A percentile compares a stretch with the other conserved stretches of the same genome.
Conservation (phyloP, 2,113 vertebrate species). For the Tricholaema leucomelas region DNA sequence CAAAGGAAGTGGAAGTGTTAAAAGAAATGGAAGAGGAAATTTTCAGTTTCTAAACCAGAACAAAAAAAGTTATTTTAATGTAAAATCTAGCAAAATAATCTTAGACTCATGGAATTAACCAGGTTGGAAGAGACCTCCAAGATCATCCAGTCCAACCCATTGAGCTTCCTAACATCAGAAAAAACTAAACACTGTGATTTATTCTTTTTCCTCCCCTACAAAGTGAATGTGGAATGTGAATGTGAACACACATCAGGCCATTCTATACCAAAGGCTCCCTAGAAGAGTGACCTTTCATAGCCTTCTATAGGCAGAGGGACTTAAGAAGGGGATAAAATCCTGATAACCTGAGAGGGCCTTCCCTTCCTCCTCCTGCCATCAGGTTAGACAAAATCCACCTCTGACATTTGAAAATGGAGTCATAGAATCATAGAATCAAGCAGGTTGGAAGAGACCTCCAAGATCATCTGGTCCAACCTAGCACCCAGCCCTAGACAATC, state of each 20-base stretch:
- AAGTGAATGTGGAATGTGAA: background rate
- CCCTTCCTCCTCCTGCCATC: background rate
- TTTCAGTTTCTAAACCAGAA: background rate
- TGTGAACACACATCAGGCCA: background rate
- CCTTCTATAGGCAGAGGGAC: no score
- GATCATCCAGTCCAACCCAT: no score
- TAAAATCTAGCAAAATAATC: background rate
- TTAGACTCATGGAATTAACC: no score
- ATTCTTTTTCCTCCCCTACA: background rate
- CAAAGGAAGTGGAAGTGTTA: background rate
- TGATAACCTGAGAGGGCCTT: background rate
- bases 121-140: no score
- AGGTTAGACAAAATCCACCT: background rate
- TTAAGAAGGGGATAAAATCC: background rate
- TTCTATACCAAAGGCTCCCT: background rate
- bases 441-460: no score
- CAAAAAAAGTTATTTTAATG: background rate
- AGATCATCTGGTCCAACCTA: no score
- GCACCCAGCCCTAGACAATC: no score
- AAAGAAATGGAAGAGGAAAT: background rate
- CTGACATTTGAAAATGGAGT: background rate
- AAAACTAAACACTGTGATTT: background rate
- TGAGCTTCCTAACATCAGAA: background rate
- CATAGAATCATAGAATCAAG: no score
- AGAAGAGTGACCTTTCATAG: background rate